These are phyloP conservation scores for Aporophyla nigra DNA, from an alignment of 2,888 invertebrate genomes.

Conservation along the genomic window DNA sequence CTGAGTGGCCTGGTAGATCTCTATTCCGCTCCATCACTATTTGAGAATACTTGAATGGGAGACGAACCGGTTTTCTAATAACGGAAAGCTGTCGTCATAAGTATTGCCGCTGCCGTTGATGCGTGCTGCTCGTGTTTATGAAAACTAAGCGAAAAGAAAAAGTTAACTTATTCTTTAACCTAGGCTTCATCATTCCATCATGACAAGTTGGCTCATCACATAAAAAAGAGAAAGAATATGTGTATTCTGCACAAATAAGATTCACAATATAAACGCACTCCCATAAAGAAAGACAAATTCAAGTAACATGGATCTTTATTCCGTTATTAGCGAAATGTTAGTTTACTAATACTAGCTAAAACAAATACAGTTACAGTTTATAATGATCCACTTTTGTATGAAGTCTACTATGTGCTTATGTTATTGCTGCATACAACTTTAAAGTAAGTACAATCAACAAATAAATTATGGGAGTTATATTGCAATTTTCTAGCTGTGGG, in stretches of 20 bases:
- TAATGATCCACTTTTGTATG: neutral
- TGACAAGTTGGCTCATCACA: neutral
- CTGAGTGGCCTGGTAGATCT: no score
- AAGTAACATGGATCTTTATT: neutral
- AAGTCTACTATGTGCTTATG: neutral
- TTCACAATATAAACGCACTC: neutral
- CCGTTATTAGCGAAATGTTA: neutral
- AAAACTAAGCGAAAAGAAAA: neutral
- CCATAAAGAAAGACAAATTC: neutral
- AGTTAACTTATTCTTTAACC: neutral
- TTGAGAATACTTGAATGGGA: no score
- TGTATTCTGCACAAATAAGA: neutral
- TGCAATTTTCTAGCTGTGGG: slow-evolving; percentile 89
- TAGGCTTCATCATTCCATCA: no score
- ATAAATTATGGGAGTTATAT: neutral
- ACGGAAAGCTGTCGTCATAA: neutral
- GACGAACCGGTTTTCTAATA: neutral
- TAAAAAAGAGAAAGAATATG: neutral
- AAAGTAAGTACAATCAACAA: neutral
- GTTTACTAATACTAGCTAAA: neutral
- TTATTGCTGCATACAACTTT: neutral
- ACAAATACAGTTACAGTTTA: neutral
- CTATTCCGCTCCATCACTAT: no score
- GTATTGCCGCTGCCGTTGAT: no score
- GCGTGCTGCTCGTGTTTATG: no score